Percentiles rank a stretch among this genome's conserved stretches.
phyloP scores from a whole-genome alignment of 1,140 invertebrate species.

The Magallana ariakensis region DNA sequence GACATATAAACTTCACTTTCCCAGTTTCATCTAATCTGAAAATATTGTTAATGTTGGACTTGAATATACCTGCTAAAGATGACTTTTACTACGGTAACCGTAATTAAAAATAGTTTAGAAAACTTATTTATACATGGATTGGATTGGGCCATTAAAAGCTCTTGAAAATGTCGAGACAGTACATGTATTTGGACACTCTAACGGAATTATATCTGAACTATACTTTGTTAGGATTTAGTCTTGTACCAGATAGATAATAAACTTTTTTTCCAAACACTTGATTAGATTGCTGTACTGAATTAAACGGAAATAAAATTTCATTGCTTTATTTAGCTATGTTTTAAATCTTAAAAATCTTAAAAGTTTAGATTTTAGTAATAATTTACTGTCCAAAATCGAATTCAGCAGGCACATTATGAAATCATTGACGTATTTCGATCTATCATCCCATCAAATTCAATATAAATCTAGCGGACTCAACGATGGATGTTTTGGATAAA shows the following conservation, averaged over 20 bases:
- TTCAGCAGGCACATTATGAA: slow-evolving; percentile 53
- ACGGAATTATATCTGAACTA: slow-evolving; percentile 23
- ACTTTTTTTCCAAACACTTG: slow-evolving; percentile 46
- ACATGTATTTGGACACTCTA: too few species aligned
- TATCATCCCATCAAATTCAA: slow-evolving; percentile 52
- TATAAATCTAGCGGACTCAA: background rate
- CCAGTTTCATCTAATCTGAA: background rate
- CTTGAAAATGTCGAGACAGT: slow-evolving; percentile 40
- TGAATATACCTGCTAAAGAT: background rate
- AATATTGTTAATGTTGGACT: background rate
- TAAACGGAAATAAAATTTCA: slow-evolving; percentile 58
- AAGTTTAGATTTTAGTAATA: slow-evolving; percentile 50
- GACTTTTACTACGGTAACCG: too few species aligned
- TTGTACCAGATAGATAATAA: background rate
- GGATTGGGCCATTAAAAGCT: slow-evolving; percentile 51
- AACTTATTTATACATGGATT: background rate
- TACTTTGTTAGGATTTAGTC: slow-evolving; percentile 43
- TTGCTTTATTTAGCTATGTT: slow-evolving; percentile 36
- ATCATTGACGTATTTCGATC: slow-evolving; percentile 46
- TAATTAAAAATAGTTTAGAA: background rate
- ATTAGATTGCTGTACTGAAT: slow-evolving; percentile 50
- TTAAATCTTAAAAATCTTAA: slow-evolving; percentile 36
- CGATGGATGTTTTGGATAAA: slow-evolving; percentile 15
- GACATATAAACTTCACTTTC: background rate
- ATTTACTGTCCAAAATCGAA: slow-evolving; percentile 46